phyloP scores from a whole-genome alignment of 2,888 invertebrate genomes.

The Acholoe squamosa region DNA sequence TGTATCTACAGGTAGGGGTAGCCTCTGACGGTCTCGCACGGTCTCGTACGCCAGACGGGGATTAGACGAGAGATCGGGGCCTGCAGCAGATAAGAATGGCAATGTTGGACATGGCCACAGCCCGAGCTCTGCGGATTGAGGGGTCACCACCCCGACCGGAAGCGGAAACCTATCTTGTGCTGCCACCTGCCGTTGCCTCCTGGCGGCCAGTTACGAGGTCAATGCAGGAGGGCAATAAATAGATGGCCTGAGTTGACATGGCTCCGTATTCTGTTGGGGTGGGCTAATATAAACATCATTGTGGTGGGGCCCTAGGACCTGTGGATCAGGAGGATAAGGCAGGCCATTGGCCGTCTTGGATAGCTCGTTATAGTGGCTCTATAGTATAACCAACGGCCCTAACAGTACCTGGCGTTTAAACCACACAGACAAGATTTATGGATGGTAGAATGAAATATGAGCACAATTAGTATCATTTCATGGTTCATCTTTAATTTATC shows the following conservation, averaged over 20 bases:
- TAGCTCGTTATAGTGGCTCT: neutral
- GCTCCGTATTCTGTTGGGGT: neutral
- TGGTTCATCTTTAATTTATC: no score
- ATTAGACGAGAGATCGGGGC: constrained; percentile 9
- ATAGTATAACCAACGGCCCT: no score
- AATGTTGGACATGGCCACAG: constrained; percentile 22
- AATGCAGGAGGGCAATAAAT: constrained; percentile 27
- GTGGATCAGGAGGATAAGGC: constrained; percentile 9
- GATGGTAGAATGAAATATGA: no score
- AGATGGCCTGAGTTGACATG: neutral
- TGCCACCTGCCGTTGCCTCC: constrained; percentile 22
- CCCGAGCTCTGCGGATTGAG: neutral
- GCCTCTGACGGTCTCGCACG: constrained; percentile 9
- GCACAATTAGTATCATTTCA: no score
- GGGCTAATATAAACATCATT: constrained; percentile 4
- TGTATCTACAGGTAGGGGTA: constrained; percentile 30
- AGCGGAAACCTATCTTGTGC: constrained; percentile 47
- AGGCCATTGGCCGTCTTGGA: neutral
- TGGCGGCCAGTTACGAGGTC: constrained; percentile 28
- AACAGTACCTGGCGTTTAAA: no score
- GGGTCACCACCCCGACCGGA: constrained; percentile 51
- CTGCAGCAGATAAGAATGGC: constrained; percentile 50
- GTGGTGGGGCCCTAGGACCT: neutral
- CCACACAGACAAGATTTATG: no score
- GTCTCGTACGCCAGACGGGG: constrained; percentile 42